Base-by-base conservation (phyloP, 2,888 invertebrate genomes). In the Polylopha cassiicola region DNA sequence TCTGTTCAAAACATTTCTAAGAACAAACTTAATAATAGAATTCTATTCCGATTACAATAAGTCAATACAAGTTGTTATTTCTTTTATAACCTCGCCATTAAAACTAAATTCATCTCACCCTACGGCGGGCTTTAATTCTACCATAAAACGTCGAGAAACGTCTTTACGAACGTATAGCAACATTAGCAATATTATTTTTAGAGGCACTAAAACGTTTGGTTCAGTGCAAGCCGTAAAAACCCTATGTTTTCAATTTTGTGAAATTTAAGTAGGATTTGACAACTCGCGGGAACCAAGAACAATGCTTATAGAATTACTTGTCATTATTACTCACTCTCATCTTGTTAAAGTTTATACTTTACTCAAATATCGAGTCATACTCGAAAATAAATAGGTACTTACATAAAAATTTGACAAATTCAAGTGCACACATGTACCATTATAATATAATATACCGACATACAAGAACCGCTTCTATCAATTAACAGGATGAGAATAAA, bases 151-250 rank as follows among this genome's bases (percentile, higher is more conserved):
- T 23, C 34, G 22, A 24, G 41, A 41, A 34, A 24, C 24, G 41
- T 30, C 36, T 41, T 34, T 34, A 41, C 41, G 41, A 30, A 34
- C 41, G 41, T 41, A 36, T 41, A 36, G 29, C 20, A 17, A 30
- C 41, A 41, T 41, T 41, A 41, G 41, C 41, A 41, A 41, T 41
- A 41, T 41, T 41, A 36, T 41, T 41, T 41, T 41, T 41, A 41
- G 24, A 16, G 41, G 9, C 41, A 41, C 36, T 41, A 41, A 41
- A 36, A 26, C 30, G 41, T 30, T 30, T 13, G 29, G 34, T 41
- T 41, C 41, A 26, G 24, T 41, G 16, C 14, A 39, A 39, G 34
- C 41, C 23, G 36, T 41, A 41, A 41, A 41, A 36, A 36, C 5
- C 34, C 30, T 41, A 41, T 36, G 36, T 41, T 41, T 41, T 36